These are phyloP conservation scores for Sanderia malayensis DNA, from an alignment of 30 jellyfish, hydroid and myxozoan genomes.

Conservation along the genomic window DNA sequence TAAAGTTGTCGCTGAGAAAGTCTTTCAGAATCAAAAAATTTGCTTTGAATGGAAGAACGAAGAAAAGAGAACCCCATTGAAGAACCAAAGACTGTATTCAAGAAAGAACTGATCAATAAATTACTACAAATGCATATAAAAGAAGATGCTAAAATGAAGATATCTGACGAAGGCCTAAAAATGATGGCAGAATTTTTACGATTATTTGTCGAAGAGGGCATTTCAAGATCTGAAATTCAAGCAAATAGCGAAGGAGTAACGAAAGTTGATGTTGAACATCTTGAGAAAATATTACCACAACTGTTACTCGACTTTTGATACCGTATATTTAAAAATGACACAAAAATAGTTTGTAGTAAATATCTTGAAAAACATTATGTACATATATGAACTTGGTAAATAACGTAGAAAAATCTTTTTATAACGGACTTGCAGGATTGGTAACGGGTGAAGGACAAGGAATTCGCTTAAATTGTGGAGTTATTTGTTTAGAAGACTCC, in stretches of 20 bases:
- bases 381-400: too few species aligned
- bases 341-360: too few species aligned
- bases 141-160: conserved; percentile 40
- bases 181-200: conserved; percentile 38
- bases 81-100: conserved; percentile 10
- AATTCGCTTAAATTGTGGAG: conserved; percentile 5
- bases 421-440: background rate
- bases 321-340: too few species aligned
- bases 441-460: conserved; percentile 56
- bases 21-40: too few species aligned
- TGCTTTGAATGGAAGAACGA: too few species aligned
- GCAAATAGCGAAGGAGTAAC: conserved; percentile 38
- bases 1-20: too few species aligned
- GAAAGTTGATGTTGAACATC: conserved; percentile 53
- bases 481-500: background rate
- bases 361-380: too few species aligned
- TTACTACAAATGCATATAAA: conserved; percentile 11
- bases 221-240: conserved; percentile 47
- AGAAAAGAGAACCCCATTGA: too few species aligned
- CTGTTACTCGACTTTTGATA: conserved; percentile 43
- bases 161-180: conserved; percentile 21
- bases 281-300: conserved; percentile 64
- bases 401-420: too few species aligned
- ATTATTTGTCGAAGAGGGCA: conserved; percentile 45
- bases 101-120: conserved; percentile 33